phyloP scores from a whole-genome alignment of 2,797 vertebrate species.

The Ibycter americanus region DNA sequence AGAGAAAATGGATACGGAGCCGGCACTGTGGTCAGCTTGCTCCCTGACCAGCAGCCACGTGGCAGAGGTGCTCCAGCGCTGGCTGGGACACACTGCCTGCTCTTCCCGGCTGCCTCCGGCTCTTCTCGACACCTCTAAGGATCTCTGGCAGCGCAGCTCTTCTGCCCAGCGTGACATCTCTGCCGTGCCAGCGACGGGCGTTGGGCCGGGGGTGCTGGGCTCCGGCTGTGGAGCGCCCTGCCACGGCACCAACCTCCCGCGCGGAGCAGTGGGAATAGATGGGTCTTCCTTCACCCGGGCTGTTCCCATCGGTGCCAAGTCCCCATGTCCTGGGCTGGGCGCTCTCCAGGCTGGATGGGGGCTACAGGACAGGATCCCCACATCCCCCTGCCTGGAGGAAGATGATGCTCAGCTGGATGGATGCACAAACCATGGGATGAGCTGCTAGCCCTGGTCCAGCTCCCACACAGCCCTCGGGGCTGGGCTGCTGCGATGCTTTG shows the following conservation, averaged over 20 bases:
- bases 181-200: accelerated
- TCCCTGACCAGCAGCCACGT: neutral
- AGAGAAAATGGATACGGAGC: neutral
- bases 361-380: neutral
- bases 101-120: neutral
- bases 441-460: neutral
- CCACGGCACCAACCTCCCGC: neutral
- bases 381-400: neutral
- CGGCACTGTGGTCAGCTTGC: accelerated
- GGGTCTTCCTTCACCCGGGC: neutral
- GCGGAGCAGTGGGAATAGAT: accelerated
- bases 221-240: neutral
- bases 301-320: neutral
- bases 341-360: neutral
- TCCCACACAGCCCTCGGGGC: neutral
- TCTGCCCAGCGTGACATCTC: neutral
- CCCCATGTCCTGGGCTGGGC: accelerated
- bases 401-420: neutral
- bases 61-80: neutral
- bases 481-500: neutral
- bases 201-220: neutral
- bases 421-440: neutral
- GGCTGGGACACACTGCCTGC: neutral
- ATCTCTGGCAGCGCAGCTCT: neutral
- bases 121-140: neutral